phyloP scores from a whole-genome alignment of 1,140 invertebrate genomes.

The Acromyrmex echinatior region DNA sequence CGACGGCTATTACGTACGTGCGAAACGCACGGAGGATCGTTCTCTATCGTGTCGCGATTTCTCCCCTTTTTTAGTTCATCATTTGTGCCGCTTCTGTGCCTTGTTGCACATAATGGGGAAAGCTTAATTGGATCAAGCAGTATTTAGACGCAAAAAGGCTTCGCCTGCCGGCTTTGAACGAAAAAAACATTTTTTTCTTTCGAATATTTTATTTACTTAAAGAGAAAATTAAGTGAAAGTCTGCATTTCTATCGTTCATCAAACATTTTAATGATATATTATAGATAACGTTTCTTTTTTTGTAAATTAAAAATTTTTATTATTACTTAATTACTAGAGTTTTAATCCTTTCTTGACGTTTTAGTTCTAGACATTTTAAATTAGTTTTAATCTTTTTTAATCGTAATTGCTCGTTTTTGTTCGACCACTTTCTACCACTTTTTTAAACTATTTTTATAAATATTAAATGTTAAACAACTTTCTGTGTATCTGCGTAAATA shows the following conservation, averaged over 20 bases:
- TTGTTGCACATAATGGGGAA: neutral
- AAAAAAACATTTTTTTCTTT: neutral
- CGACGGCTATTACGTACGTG: slow-evolving; percentile 10
- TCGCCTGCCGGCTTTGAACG: slow-evolving; percentile 24
- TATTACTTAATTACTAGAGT: too few relatives aligned
- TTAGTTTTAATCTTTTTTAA: too few relatives aligned
- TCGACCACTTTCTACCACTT: too few relatives aligned
- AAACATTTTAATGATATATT: neutral
- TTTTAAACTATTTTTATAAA: neutral
- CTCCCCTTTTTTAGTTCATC: slow-evolving; percentile 23
- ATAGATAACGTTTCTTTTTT: neutral
- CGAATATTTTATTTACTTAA: neutral
- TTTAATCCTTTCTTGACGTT: too few relatives aligned
- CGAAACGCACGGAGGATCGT: slow-evolving; percentile 50
- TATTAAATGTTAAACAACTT: neutral
- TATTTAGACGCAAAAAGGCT: slow-evolving; percentile 46
- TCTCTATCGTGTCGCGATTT: slow-evolving; percentile 48
- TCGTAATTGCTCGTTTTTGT: too few relatives aligned
- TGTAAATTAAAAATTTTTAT: neutral
- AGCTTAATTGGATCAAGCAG: slow-evolving; percentile 67
- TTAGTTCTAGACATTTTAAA: too few relatives aligned
- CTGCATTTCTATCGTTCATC: neutral
- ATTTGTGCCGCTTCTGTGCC: slow-evolving; percentile 27
- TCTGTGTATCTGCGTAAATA: neutral
- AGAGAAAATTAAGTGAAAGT: neutral